Evolutionary conservation across 1,140 invertebrate genomes (phyloP).

Genomic region (Musca domestica): DNA sequence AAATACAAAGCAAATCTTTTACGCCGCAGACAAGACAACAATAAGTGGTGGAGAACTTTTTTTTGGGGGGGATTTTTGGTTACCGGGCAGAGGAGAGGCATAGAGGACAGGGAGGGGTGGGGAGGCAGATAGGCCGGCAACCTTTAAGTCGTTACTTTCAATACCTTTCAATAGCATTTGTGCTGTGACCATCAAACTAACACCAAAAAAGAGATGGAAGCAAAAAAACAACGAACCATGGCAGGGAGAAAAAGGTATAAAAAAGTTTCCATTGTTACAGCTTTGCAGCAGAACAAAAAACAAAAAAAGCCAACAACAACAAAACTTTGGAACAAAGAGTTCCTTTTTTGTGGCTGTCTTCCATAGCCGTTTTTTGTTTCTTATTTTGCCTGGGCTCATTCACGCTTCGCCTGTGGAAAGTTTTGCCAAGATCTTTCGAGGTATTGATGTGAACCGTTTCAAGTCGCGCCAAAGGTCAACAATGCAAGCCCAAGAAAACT

Average conservation of each 20-base stretch:
- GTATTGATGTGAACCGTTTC: constrained; percentile 19
- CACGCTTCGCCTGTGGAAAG: neutral
- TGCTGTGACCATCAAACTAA: neutral
- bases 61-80: neutral
- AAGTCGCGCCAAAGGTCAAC: constrained; percentile 21
- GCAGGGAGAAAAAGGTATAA: too few species aligned
- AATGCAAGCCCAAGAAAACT: constrained; percentile 9
- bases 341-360: too few species aligned
- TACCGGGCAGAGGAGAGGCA: too few species aligned
- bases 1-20: constrained; percentile 9
- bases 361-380: too few species aligned
- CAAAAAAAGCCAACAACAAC: neutral
- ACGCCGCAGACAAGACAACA: neutral
- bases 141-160: neutral
- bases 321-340: neutral
- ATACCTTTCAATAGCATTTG: neutral
- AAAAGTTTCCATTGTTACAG: constrained; percentile 6
- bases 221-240: constrained; percentile 1
- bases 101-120: too few species aligned
- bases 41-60: neutral
- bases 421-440: neutral
- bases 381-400: too few species aligned
- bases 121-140: neutral
- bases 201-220: too few species aligned
- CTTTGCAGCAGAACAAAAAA: neutral